phyloP scores from a whole-genome alignment of 2,113 vertebrate genomes.

The Pipra filicauda region DNA sequence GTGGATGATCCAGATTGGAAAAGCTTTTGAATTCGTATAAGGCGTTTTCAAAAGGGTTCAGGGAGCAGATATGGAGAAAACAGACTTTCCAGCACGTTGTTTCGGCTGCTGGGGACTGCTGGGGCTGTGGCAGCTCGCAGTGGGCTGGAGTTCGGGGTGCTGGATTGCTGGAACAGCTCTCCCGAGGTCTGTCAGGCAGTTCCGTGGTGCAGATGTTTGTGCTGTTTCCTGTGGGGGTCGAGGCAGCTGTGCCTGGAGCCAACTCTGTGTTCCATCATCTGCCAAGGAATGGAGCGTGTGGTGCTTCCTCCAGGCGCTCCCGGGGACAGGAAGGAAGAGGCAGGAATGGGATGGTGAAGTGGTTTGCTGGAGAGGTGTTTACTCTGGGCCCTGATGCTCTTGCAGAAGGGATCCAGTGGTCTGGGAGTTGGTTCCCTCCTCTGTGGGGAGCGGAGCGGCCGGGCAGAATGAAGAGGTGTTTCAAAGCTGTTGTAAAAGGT shows the following conservation, averaged over 20 bases:
- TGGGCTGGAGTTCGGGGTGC: rapidly evolving
- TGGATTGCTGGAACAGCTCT: not conserved
- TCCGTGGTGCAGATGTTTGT: not conserved
- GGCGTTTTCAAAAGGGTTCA: not conserved
- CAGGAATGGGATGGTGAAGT: rapidly evolving
- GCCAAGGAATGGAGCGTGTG: not conserved
- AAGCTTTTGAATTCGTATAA: not conserved
- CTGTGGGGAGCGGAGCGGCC: rapidly evolving
- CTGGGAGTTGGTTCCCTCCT: not conserved
- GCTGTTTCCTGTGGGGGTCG: slow-evolving; percentile 12
- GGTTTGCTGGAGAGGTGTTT: not conserved
- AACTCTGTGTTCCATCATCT: not conserved
- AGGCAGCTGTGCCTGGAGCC: not conserved
- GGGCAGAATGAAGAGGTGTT: rapidly evolving
- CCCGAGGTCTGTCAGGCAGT: not conserved
- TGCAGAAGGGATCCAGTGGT: not conserved
- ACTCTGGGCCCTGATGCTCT: not conserved
- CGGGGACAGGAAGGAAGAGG: not conserved
- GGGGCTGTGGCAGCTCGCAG: not conserved
- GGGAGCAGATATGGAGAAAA: not conserved
- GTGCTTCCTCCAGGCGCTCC: rapidly evolving
- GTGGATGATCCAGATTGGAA: not conserved
- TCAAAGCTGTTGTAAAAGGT: not conserved
- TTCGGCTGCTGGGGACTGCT: not conserved
- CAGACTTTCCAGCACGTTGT: not conserved